Base-by-base conservation (phyloP, 2,797 vertebrate genomes). In the Enteromius viviparus region DNA sequence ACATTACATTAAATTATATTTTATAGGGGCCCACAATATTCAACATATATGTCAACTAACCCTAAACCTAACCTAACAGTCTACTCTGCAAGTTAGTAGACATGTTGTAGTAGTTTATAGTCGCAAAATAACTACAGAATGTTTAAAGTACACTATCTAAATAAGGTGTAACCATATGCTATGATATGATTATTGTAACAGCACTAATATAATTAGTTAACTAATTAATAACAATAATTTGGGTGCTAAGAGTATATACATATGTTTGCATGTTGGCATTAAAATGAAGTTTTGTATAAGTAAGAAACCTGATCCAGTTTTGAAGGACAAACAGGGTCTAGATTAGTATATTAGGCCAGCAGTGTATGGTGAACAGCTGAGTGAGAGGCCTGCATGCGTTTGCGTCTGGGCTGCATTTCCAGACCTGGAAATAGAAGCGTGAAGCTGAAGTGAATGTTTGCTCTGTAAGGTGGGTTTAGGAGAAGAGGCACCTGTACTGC, bases 361-460 rank as follows among this genome's bases (percentile, higher is more conserved):
- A 55, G n/a, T 47, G 53, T 14, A 49, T 26, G n/a, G 23, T 26
- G 26, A 74, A 81, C 29, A 83, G 66, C 45, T 78, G 69, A 47
- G 23, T 64, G 9, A 68, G 69, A 83, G 66, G 74, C 40, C 64
- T 75, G 45, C 19, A 29, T 49, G 74, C 7, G 17, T 58, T 78
- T 40, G 70, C 58, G 12, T 58, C 45, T 74, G 32, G 65, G 10
- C 58, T 68, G 65, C 15, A 29, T n/a, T 51, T 53, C n/a, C 12
- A 75, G 58, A 65, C 23, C 90, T 90, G 88, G 89, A 93, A 92
- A 94, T 94, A 93, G 91, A 94, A 37, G 89, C 86, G 89, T 84
- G 90, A 93, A 94, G 90, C 91, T 89, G 81, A 80, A 76, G 69
- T 91, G 87, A 93, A 92, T 92, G 90, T 92, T 93, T 93, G 90